Conservation (phyloP, 2,113 vertebrate genomes). For the Sylvietta virens region DNA sequence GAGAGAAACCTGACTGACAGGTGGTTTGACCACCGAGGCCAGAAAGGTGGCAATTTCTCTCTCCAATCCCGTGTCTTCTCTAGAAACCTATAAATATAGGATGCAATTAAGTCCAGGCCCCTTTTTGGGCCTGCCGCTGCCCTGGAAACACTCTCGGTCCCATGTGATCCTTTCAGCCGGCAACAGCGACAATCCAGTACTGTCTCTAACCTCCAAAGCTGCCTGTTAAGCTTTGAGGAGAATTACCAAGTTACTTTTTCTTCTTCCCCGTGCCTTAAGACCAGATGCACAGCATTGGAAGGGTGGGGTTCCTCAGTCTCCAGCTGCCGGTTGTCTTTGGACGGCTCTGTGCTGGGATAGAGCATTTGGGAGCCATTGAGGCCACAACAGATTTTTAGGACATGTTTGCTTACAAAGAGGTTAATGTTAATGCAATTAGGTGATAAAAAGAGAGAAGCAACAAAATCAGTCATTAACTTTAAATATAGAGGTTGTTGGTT, state of each 20-base stretch:
- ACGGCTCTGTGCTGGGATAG: neutral
- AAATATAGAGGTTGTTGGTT: neutral
- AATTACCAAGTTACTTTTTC: neutral
- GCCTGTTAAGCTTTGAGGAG: neutral
- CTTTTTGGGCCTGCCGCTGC: too few species aligned
- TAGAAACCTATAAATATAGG: too few species aligned
- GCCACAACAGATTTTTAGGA: neutral
- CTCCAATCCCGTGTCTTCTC: too few species aligned
- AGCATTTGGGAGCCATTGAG: neutral
- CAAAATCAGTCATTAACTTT: neutral
- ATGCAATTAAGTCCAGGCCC: too few species aligned
- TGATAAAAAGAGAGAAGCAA: neutral
- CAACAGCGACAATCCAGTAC: too few species aligned
- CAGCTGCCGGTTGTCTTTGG: neutral
- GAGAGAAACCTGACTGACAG: too few species aligned
- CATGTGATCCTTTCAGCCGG: too few species aligned
- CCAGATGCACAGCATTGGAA: neutral
- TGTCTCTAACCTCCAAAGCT: neutral
- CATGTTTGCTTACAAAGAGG: neutral
- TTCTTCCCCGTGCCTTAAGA: neutral
- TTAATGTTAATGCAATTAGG: neutral
- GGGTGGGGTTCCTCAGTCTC: neutral
- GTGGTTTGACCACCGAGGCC: too few species aligned
- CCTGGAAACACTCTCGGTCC: too few species aligned
- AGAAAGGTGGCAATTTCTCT: too few species aligned